phyloP scores from a whole-genome alignment of 35 echinoderm and acorn worm genomes.

The Anneissia japonica region DNA sequence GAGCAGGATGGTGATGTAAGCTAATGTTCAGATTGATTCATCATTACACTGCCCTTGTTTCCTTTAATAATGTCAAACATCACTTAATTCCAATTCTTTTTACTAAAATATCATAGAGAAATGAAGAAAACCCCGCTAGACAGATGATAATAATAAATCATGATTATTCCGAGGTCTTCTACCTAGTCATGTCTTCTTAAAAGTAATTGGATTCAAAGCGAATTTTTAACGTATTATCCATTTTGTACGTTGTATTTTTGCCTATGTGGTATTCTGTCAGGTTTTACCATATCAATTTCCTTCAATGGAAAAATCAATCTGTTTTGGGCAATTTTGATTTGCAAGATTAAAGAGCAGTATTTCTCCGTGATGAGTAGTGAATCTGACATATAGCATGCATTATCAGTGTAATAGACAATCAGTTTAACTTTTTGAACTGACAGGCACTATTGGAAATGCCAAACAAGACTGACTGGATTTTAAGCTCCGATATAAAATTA shows the following conservation, averaged over 20 bases:
- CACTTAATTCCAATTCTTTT: neutral
- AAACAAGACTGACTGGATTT: neutral
- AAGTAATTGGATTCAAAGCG: too few species aligned
- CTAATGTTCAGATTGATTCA: neutral
- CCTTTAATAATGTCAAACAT: neutral
- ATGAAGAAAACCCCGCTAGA: neutral
- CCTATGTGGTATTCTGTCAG: too few species aligned
- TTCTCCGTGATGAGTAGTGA: too few species aligned
- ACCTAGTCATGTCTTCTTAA: too few species aligned
- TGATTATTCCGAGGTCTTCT: neutral
- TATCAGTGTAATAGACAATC: neutral
- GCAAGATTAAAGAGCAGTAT: too few species aligned
- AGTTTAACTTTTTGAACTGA: neutral
- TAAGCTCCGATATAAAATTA: neutral
- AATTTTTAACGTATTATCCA: too few species aligned
- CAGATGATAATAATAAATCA: neutral
- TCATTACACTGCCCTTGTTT: neutral
- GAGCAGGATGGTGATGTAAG: neutral
- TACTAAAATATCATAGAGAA: neutral
- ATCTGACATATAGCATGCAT: too few species aligned
- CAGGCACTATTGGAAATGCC: neutral
- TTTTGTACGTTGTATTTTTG: too few species aligned
- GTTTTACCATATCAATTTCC: neutral
- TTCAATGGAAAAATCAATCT: neutral
- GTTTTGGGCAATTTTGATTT: neutral